Percentiles rank a stretch among this genome's conserved stretches.
Conservation (phyloP, 2,113 vertebrate species). For the Jaculus jaculus region DNA sequence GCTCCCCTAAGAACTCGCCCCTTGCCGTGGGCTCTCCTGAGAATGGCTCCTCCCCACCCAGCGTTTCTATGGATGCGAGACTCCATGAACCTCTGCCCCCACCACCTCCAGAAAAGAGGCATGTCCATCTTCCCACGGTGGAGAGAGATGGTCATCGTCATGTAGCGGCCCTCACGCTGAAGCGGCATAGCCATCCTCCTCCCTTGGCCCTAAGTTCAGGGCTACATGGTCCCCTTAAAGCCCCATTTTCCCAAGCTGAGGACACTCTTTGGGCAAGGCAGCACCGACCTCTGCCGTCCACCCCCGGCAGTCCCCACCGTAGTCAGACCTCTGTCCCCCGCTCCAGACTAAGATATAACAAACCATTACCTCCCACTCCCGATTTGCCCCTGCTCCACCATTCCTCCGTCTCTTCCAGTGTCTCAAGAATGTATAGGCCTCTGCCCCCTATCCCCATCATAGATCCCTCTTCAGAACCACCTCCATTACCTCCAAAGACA, state of each 20-base stretch:
- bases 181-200: neutral
- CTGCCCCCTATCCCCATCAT: conserved; percentile 47
- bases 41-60: neutral
- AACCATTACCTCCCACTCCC: conserved; percentile 58
- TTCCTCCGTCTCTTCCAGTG: neutral
- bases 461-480: conserved; percentile 60
- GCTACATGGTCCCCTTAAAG: neutral
- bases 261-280: conserved; percentile 4
- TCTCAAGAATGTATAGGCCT: conserved; percentile 42
- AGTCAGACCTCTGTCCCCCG: neutral
- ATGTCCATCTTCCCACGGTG: fast-evolving
- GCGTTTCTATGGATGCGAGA: neutral
- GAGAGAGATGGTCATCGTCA: neutral
- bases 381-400: neutral
- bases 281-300: conserved; percentile 60
- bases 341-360: neutral
- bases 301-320: neutral
- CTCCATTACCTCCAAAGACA: conserved; percentile 62
- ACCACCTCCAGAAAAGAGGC: conserved; percentile 16
- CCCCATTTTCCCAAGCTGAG: neutral
- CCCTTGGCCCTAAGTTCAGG: neutral
- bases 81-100: neutral
- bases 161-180: fast-evolving
- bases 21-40: neutral
- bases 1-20: neutral